Conservation (phyloP, 2,797 vertebrate genomes). For the Helicolenus hilgendorfi region DNA sequence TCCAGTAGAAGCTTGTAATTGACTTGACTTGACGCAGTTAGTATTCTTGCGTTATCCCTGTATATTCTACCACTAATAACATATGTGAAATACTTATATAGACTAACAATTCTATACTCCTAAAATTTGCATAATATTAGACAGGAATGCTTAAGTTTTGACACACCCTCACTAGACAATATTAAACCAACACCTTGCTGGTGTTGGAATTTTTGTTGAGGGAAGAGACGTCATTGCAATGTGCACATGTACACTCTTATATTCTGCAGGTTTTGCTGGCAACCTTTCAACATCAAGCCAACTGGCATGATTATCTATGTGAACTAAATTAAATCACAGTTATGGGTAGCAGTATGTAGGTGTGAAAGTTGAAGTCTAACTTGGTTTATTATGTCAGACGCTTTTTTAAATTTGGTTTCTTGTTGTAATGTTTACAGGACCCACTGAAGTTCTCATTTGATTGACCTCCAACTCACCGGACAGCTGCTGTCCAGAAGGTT, state of each 20-base stretch:
- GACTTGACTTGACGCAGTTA: not conserved
- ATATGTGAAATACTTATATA: not conserved
- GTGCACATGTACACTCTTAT: not conserved
- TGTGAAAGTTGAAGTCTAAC: slow-evolving; percentile 40
- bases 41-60: not conserved
- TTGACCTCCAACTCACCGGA: slow-evolving; percentile 27
- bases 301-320: slow-evolving; percentile 35
- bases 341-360: slow-evolving; percentile 12
- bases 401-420: slow-evolving; percentile 8
- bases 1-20: not conserved
- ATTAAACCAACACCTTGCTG: not conserved
- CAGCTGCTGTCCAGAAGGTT: slow-evolving; percentile 40
- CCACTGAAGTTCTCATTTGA: not conserved
- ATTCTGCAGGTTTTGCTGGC: slow-evolving; percentile 3
- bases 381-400: slow-evolving; percentile 11
- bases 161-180: not conserved
- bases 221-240: not conserved
- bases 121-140: not conserved
- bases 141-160: not conserved
- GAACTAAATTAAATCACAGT: slow-evolving; percentile 28
- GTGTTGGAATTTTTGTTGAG: slow-evolving; percentile 8
- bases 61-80: not conserved
- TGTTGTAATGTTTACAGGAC: slow-evolving; percentile 36
- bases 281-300: slow-evolving; percentile 17
- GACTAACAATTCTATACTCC: not conserved